Evolutionary conservation across 2,797 vertebrate species (phyloP).

Genomic region (Chrysocyon brachyurus): DNA sequence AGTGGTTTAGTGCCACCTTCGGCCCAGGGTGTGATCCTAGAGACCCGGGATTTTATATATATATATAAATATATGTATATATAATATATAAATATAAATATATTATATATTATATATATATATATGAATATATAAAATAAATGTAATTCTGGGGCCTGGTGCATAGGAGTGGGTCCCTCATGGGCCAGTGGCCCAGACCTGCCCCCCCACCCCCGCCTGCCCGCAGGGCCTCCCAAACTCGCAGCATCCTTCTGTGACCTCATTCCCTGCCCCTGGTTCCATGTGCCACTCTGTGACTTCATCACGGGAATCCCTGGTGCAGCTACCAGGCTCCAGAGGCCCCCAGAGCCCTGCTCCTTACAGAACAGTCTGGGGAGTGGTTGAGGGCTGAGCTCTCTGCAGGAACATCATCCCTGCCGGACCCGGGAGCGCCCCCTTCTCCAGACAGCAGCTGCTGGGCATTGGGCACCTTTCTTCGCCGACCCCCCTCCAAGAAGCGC

Average conservation of each 20-base stretch:
- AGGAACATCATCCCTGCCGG: background rate
- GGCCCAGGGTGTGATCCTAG: too few species aligned
- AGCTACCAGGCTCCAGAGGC: background rate
- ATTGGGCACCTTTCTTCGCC: background rate
- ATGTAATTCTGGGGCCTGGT: background rate
- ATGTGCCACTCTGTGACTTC: conserved; percentile 67
- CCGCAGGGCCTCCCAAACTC: background rate
- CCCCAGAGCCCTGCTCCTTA: background rate
- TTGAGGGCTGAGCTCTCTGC: background rate
- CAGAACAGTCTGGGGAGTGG: background rate
- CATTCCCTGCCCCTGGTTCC: conserved; percentile 48
- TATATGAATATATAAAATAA: background rate
- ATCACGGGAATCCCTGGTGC: background rate
- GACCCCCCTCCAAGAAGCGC: background rate
- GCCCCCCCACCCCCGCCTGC: accelerated
- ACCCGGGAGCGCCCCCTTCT: background rate
- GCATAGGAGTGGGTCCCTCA: background rate
- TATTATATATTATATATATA: too few species aligned
- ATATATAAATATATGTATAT: too few species aligned
- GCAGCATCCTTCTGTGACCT: conserved; percentile 69
- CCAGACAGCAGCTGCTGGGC: background rate
- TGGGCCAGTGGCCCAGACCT: background rate
- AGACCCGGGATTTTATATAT: too few species aligned
- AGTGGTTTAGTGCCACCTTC: too few species aligned
- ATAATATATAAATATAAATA: too few species aligned